phyloP scores from a whole-genome alignment of 2,797 vertebrate species.

The Agapornis canus region DNA sequence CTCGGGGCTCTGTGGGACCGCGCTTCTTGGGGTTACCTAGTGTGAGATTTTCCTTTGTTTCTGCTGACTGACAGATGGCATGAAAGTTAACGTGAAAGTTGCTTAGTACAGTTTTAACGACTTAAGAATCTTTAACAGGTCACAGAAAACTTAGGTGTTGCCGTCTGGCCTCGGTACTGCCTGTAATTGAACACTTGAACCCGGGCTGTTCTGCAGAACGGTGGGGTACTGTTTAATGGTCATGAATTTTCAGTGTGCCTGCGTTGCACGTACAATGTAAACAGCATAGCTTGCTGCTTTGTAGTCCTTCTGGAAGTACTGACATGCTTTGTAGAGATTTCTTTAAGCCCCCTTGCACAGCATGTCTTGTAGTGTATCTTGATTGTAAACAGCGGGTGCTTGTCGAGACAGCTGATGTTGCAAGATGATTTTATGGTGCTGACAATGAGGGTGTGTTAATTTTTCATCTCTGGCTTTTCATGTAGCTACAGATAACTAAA shows the following conservation, averaged over 20 bases:
- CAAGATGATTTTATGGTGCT: not conserved
- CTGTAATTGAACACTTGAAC: rapidly evolving
- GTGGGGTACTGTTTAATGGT: not conserved
- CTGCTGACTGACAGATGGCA: rapidly evolving
- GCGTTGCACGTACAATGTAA: not conserved
- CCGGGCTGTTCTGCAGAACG: not conserved
- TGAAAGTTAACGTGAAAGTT: not conserved
- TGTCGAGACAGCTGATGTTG: not conserved
- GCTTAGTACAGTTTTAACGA: not conserved
- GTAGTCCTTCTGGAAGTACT: rapidly evolving
- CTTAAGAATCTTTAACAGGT: not conserved
- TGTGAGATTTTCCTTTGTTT: not conserved
- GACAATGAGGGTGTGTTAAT: not conserved
- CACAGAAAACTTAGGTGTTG: not conserved
- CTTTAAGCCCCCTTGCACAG: not conserved
- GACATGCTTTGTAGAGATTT: not conserved
- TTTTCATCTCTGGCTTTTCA: not conserved
- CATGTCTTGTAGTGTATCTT: not conserved
- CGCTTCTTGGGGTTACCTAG: not conserved
- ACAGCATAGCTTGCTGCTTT: not conserved
- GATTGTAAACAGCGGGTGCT: not conserved
- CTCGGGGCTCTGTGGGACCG: rapidly evolving
- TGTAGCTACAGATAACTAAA: not conserved
- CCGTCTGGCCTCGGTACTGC: rapidly evolving
- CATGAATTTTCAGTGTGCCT: not conserved